These are phyloP conservation scores for Colletes collaris DNA, from an alignment of 2,888 invertebrate genomes.

Conservation along the genomic window DNA sequence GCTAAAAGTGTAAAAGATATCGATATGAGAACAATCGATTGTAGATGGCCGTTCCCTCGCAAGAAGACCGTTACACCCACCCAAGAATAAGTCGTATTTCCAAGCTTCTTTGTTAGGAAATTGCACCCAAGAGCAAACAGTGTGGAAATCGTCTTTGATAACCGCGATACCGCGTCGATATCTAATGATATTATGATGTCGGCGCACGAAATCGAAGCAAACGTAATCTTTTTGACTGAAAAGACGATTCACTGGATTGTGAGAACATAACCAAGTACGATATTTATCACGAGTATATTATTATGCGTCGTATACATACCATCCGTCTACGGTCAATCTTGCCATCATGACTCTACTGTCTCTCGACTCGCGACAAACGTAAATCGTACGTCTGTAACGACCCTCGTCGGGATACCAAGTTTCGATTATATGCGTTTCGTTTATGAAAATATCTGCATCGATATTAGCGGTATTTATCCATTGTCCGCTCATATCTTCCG, in stretches of 20 bases:
- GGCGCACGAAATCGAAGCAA: conserved; percentile 97
- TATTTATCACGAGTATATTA: background rate
- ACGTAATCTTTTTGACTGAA: conserved; percentile 97
- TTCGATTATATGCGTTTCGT: conserved; percentile 98
- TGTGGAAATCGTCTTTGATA: conserved; percentile 94
- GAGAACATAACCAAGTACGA: conserved; percentile 11
- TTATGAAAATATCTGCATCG: conserved; percentile 96
- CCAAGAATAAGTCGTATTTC: conserved; percentile 93
- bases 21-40: background rate
- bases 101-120: conserved; percentile 93
- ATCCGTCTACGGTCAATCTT: conserved; percentile 96
- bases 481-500: conserved; percentile 96
- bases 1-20: conserved; percentile 82
- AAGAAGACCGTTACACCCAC: conserved; percentile 75
- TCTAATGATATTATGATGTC: conserved; percentile 97
- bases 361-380: conserved; percentile 96
- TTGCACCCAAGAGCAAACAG: conserved; percentile 97
- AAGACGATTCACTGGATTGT: conserved; percentile 54
- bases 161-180: conserved; percentile 95
- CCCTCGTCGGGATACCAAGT: conserved; percentile 97
- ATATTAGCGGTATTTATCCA: conserved; percentile 99
- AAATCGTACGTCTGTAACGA: conserved; percentile 93
- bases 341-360: conserved; percentile 98
- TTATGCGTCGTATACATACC: conserved; percentile 83
- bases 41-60: no score